Percentiles rank a stretch among this genome's conserved stretches.
Conservation (phyloP, 2,797 vertebrate genomes). For the Loriculus beryllinus region DNA sequence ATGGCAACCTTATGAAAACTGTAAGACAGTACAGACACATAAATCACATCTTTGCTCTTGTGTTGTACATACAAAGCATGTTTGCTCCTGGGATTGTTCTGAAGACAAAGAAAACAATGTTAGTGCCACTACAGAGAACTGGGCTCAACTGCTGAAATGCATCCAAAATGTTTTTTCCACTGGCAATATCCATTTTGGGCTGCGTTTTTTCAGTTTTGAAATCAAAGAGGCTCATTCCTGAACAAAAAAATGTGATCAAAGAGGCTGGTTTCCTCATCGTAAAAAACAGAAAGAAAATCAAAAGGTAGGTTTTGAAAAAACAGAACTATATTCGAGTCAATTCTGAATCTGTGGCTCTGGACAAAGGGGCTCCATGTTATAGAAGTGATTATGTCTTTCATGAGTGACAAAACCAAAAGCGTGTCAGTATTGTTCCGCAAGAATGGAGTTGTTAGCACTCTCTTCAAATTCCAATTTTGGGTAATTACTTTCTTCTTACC, state of each 20-base stretch:
- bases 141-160: background rate
- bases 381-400: background rate
- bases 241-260: background rate
- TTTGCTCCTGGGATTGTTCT: background rate
- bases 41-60: background rate
- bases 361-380: background rate
- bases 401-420: background rate
- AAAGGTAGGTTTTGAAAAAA: background rate
- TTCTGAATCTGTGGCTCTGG: background rate
- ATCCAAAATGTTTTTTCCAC: background rate
- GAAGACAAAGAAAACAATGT: background rate
- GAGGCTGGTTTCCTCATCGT: background rate
- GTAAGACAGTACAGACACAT: background rate
- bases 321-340: background rate
- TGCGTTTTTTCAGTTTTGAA: background rate
- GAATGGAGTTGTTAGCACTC: background rate
- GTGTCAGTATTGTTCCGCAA: background rate
- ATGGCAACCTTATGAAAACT: background rate
- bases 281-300: background rate
- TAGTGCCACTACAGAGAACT: background rate
- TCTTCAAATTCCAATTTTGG: background rate
- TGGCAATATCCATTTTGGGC: background rate
- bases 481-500: background rate
- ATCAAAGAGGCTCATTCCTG: background rate
- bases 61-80: background rate